These are phyloP conservation scores for Platycnemis pennipes DNA, from an alignment of 2,888 invertebrate genomes.

Conservation along the genomic window DNA sequence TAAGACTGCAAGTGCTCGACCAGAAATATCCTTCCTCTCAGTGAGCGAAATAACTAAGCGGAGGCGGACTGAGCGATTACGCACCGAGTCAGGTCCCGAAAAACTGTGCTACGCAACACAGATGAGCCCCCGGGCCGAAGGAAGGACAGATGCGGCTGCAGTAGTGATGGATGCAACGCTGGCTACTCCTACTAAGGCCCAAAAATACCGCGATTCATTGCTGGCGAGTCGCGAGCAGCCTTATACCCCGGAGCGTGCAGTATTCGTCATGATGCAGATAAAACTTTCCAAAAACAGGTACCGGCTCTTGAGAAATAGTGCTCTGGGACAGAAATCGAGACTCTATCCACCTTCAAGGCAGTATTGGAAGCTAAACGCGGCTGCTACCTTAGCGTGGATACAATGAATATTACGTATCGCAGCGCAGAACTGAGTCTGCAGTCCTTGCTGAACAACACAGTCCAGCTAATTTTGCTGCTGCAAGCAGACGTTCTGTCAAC, in stretches of 20 bases:
- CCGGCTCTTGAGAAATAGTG: slow-evolving; percentile 70
- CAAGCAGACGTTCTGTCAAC: neutral
- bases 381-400: slow-evolving; percentile 70
- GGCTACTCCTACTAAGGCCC: slow-evolving; percentile 44
- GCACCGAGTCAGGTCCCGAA: slow-evolving; percentile 49
- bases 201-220: slow-evolving; percentile 71
- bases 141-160: slow-evolving; percentile 63
- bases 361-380: slow-evolving; percentile 70
- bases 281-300: slow-evolving; percentile 70
- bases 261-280: slow-evolving; percentile 70
- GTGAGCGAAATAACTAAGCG: slow-evolving; percentile 68
- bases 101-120: slow-evolving; percentile 69
- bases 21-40: slow-evolving; percentile 43
- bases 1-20: no score
- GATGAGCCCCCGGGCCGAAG: slow-evolving; percentile 70
- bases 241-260: slow-evolving; percentile 70
- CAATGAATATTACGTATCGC: slow-evolving; percentile 68
- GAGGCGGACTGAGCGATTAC: slow-evolving; percentile 68
- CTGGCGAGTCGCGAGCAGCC: slow-evolving; percentile 70
- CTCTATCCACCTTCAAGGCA: slow-evolving; percentile 70
- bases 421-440: slow-evolving; percentile 70
- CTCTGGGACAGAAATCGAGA: slow-evolving; percentile 68
- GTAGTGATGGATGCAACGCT: slow-evolving; percentile 69
- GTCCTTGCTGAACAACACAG: slow-evolving; percentile 70
- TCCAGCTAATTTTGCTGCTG: neutral